Base-by-base conservation (phyloP, 2,797 vertebrate species). In the Eupleurogrammus muticus region DNA sequence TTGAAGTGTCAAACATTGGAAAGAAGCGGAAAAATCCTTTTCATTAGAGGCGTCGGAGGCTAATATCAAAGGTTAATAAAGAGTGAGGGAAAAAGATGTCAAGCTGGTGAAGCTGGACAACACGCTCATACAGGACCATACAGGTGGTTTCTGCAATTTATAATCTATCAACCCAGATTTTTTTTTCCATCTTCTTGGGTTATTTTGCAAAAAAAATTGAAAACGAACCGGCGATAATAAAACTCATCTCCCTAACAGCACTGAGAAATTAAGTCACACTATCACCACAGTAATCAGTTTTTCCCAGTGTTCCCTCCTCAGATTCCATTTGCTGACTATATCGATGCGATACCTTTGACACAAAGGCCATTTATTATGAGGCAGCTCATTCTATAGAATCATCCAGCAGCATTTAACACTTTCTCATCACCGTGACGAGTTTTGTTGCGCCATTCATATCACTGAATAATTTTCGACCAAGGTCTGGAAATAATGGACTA, bases 71-170 rank as follows among this genome's bases (percentile, higher is more conserved):
- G 70, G 51, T 77, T 75, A 38, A 46, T 34, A 52, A 78, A 79
- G 23, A 79, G 78, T 71, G 70, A 75, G 49, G n/a, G 48, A 60
- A 79, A 80, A 81, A 80, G 73, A 81, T 66, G 76, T 49, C 38
- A 70, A 38, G 63, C 21, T 48, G 52, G 34, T 57, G 59, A 73
- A 32, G 20, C 48, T 79, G 81, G 65, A 79, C 63, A 51, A 19
- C 42, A 10, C 35, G 51, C 55, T 40, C n/a, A 34, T 44, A 38
- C 59, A 66, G 36, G 60, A 42, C 59, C 47, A 5, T 2, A 14
- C 34, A 46, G 56, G 20, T 58, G 20, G 42, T 44, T 70, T 64
- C n/a, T 52, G 19, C 32, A 24, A 8, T n/a, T 54, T 28, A n/a
- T 14, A 38, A 13, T 58, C 11, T 6, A 19, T 68, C 53, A 46